Conservation (phyloP, 2,113 vertebrate species). For the Paracyprichromis sp. region DNA sequence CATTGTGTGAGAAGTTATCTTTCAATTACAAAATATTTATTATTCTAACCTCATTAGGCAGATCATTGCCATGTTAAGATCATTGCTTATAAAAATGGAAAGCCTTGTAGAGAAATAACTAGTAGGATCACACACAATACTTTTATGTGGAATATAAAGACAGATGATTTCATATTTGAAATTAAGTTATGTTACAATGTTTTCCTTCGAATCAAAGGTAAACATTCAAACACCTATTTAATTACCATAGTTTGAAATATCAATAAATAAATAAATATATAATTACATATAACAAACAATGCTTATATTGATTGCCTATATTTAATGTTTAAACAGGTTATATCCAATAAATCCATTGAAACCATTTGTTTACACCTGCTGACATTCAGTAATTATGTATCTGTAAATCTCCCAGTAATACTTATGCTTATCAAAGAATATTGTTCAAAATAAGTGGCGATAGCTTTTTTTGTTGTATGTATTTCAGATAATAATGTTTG, state of each 20-base stretch:
- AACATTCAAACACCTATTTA: background rate
- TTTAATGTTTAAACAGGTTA: background rate
- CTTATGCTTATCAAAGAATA: background rate
- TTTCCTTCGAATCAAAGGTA: background rate
- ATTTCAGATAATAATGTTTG: background rate
- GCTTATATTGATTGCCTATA: background rate
- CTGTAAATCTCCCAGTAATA: background rate
- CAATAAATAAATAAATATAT: background rate
- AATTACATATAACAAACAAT: background rate
- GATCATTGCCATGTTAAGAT: background rate
- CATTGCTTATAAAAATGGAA: background rate
- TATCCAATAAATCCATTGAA: background rate
- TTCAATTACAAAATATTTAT: background rate
- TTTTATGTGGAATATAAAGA: background rate
- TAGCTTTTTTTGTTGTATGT: background rate
- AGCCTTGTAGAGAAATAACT: background rate
- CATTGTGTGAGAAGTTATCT: background rate
- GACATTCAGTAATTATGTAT: background rate
- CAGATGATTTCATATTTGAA: background rate
- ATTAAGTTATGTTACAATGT: background rate
- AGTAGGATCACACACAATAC: background rate
- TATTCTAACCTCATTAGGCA: background rate
- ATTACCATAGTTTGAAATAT: background rate
- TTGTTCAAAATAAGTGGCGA: background rate
- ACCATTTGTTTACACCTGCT: background rate